Evolutionary conservation across 1,140 invertebrate species (phyloP).

Genomic region (Drosophila mojavensis): DNA sequence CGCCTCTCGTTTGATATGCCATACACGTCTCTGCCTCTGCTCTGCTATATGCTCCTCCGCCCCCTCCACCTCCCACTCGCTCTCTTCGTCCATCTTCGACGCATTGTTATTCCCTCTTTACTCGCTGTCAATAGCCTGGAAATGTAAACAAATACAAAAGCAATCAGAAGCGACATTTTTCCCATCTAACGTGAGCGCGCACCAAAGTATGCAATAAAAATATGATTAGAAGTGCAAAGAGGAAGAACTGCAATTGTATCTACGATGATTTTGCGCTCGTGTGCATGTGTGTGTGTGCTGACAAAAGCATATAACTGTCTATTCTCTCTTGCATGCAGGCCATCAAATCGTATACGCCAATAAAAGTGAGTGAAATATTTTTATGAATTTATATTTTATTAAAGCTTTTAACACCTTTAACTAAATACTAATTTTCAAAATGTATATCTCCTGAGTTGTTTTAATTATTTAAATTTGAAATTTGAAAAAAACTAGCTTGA

Average conservation of each 20-base stretch:
- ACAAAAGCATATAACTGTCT: not conserved
- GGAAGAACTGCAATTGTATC: slow-evolving; percentile 29
- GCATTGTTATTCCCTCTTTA: slow-evolving; percentile 49
- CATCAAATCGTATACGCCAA: too few species aligned
- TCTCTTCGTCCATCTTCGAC: slow-evolving; percentile 5
- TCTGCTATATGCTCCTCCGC: slow-evolving; percentile 4
- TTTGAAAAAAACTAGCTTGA: too few species aligned
- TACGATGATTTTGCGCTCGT: not conserved
- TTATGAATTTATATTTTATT: too few species aligned
- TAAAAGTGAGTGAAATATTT: too few species aligned
- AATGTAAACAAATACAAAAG: slow-evolving; percentile 81
- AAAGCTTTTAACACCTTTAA: too few species aligned
- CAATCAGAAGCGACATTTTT: slow-evolving; percentile 76
- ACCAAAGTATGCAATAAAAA: slow-evolving; percentile 76
- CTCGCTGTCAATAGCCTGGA: slow-evolving; percentile 65
- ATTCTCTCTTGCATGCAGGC: too few species aligned
- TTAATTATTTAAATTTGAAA: too few species aligned
- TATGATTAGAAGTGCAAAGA: slow-evolving; percentile 62
- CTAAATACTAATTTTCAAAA: too few species aligned
- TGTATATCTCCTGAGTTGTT: too few species aligned
- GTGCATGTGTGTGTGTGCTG: not conserved
- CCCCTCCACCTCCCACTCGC: not conserved
- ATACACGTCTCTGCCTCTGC: slow-evolving; percentile 50
- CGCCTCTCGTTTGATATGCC: slow-evolving; percentile 66
- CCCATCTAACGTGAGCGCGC: slow-evolving; percentile 62